Evolutionary conservation across 2,797 vertebrate species (phyloP).

Genomic region (Hemibagrus guttatus): DNA sequence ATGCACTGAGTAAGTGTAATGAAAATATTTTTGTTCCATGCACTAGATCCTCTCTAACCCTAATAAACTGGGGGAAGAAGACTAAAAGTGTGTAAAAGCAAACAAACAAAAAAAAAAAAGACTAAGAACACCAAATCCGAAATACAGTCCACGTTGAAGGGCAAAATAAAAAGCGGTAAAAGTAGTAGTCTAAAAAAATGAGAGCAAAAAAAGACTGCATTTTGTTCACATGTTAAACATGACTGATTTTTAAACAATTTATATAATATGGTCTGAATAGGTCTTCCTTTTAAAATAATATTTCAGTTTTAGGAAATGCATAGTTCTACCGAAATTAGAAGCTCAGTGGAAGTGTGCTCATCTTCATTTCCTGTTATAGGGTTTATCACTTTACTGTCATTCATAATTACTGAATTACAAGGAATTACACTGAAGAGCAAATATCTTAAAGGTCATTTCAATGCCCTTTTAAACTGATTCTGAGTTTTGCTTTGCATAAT

Average conservation of each 20-base stretch:
- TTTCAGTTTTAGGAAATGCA: not conserved
- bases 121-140: not conserved
- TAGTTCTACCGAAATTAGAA: not conserved
- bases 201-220: not conserved
- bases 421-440: not conserved
- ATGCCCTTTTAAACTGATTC: not conserved
- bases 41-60: too few relatives aligned
- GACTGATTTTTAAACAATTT: not conserved
- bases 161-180: not conserved
- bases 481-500: not conserved
- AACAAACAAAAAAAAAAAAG: too few relatives aligned
- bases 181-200: not conserved
- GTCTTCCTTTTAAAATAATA: not conserved
- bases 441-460: not conserved
- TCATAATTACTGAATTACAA: constrained; percentile 5
- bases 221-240: not conserved
- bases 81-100: not conserved
- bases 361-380: not conserved
- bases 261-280: not conserved
- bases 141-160: not conserved
- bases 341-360: not conserved
- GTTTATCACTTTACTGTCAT: not conserved
- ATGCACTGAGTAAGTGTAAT: not conserved
- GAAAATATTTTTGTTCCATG: not conserved
- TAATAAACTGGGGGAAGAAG: not conserved